Percentiles rank a stretch among this genome's conserved stretches.
phyloP scores from a whole-genome alignment of 2,113 vertebrate species.

The Charadrius vociferus region DNA sequence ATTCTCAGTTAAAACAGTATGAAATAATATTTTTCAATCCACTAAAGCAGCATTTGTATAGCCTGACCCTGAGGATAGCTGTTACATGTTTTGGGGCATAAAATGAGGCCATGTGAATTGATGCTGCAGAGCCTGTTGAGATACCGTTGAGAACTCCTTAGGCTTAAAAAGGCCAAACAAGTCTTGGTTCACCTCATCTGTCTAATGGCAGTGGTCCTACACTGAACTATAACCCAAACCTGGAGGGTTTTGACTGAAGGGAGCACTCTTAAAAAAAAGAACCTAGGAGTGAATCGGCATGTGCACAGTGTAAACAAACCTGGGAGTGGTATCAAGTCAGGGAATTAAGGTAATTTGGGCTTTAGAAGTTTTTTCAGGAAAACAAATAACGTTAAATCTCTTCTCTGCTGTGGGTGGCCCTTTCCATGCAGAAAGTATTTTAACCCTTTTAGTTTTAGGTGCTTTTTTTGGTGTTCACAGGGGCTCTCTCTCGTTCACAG shows the following conservation, averaged over 20 bases:
- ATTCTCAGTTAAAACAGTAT: neutral
- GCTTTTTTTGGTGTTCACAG: neutral
- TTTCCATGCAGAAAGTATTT: neutral
- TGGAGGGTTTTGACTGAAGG: neutral
- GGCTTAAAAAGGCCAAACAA: neutral
- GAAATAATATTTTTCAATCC: neutral
- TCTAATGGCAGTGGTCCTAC: neutral
- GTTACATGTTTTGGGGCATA: neutral
- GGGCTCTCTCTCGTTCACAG: neutral
- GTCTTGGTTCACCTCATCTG: neutral
- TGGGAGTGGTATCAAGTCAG: neutral
- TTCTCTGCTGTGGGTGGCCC: neutral
- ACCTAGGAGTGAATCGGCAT: neutral
- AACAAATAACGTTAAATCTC: neutral
- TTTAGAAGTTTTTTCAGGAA: neutral
- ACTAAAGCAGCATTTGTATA: neutral
- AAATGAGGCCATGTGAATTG: neutral
- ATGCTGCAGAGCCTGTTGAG: neutral
- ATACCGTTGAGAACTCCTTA: neutral
- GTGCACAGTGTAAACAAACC: neutral
- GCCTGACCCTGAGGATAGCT: neutral
- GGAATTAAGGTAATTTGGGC: neutral
- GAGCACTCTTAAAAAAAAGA: neutral
- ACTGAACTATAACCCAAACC: neutral
- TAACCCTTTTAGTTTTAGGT: neutral